These are phyloP conservation scores for Nipponia nippon DNA, from an alignment of 2,113 vertebrate genomes.

Conservation along the genomic window DNA sequence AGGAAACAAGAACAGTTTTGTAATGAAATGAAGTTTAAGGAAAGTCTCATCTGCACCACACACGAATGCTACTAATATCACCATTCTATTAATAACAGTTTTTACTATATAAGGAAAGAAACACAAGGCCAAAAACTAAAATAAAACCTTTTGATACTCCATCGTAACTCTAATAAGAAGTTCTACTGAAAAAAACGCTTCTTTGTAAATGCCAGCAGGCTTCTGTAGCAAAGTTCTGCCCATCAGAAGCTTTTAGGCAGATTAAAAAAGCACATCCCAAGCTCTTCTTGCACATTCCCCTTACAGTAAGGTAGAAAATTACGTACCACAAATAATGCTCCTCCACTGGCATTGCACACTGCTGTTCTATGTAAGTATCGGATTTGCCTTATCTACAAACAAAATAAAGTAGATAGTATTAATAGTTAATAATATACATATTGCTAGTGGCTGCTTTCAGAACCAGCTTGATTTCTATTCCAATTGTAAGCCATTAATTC, in stretches of 20 bases:
- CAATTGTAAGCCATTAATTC: not conserved
- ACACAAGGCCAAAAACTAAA: not conserved
- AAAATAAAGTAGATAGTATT: not conserved
- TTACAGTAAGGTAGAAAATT: not conserved
- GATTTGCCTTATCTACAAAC: slow-evolving; percentile 79
- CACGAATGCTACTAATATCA: not conserved
- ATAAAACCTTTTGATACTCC: not conserved
- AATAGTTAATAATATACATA: not conserved
- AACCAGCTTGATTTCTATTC: not conserved
- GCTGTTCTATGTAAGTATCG: slow-evolving; percentile 82
- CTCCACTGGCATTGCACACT: slow-evolving; percentile 80
- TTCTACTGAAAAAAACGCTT: not conserved
- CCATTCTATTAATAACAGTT: not conserved
- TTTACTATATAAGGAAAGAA: not conserved
- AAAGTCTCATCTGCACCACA: not conserved
- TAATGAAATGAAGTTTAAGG: not conserved
- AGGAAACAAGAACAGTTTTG: not conserved
- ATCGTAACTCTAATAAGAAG: not conserved
- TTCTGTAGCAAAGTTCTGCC: not conserved
- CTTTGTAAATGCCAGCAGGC: not conserved
- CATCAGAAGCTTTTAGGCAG: not conserved
- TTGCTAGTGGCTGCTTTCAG: not conserved
- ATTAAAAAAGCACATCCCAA: not conserved
- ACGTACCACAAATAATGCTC: slow-evolving; percentile 91
- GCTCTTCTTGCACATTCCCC: not conserved